A percentile compares a stretch with the other conserved stretches of the same genome.
Evolutionary conservation across 2,888 invertebrate species (phyloP).

Genomic region (Seira musarum): DNA sequence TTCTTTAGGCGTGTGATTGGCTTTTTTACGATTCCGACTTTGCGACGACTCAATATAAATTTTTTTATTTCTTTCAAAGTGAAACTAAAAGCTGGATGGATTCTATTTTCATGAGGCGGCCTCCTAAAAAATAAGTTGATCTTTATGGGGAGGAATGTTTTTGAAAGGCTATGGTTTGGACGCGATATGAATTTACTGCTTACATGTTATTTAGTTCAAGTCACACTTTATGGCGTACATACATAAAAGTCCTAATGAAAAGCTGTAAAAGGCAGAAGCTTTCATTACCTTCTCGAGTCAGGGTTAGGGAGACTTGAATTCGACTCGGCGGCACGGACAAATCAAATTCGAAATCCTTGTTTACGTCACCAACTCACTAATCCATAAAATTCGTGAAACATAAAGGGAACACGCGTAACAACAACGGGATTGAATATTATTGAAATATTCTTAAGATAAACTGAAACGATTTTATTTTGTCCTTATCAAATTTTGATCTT

Average conservation of each 20-base stretch:
- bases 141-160: neutral
- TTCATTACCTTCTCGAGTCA: neutral
- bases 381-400: too few species aligned
- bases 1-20: constrained; percentile 1
- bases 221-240: too few species aligned
- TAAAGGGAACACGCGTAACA: too few species aligned
- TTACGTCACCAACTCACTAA: too few species aligned
- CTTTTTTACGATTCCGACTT: constrained; percentile 6
- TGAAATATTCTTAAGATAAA: too few species aligned
- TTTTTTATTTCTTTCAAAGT: neutral
- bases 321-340: too few species aligned
- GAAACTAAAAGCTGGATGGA: neutral
- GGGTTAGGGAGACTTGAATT: too few species aligned
- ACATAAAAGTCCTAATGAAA: neutral
- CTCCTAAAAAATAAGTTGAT: neutral
- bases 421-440: too few species aligned
- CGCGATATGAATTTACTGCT: constrained; percentile 6
- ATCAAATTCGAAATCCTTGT: too few species aligned
- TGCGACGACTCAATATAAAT: neutral
- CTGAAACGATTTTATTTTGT: too few species aligned
- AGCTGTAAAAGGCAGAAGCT: neutral
- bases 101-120: neutral
- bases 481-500: too few species aligned
- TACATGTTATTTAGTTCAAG: neutral
- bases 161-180: constrained; percentile 5